Evolutionary conservation across 2,113 vertebrate genomes (phyloP), one percentile per base, ranked within the genome.

Genomic region (Oceanites oceanicus): DNA sequence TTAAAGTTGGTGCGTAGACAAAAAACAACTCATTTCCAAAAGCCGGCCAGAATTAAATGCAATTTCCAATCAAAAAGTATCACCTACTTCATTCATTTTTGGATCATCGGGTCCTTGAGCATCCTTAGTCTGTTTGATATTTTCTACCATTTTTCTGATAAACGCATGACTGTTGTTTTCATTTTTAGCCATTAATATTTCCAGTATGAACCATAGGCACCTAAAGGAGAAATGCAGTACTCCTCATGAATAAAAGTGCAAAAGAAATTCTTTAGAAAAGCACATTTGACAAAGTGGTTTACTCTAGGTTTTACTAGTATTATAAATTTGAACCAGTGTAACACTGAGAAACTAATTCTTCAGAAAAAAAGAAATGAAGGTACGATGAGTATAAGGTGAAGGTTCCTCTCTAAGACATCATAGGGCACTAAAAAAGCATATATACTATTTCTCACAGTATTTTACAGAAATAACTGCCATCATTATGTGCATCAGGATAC

Each of bases 161-260:
- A 99, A 99, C 1, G 99, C 99, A 36, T 99, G 99, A 89, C 99
- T 99, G 96, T 99, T 99, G 97, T 99, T 99, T 98, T 99, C 99
- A 93, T 99, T 99, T 98, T 99, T 99, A 92, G 99, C 98, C 99
- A 99, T 99, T 93, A 99, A 88, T 95, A 99, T 99, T 98, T 99
- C 99, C 89, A 99, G 97, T 96, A 99, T 99, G 89, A 99, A 99
- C 99, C 99, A 99, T 63, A 99, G 98, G 95, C 99, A 99, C 95
- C 99, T 99, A 86, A 50, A 75, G 88, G 62, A 52, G 42, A 83
- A 92, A 75, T 20, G 8, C 4, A 81, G 32, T 53, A 92, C 20
- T 50, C 19, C 13, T 2, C 15, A 16, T 94, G 26, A 94, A 74
- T 29, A 30, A 70, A 95, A 81, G 55, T 16, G 34, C 18, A n/a